Conservation (phyloP, 2,113 vertebrate genomes). For the Trematocara marginatum region DNA sequence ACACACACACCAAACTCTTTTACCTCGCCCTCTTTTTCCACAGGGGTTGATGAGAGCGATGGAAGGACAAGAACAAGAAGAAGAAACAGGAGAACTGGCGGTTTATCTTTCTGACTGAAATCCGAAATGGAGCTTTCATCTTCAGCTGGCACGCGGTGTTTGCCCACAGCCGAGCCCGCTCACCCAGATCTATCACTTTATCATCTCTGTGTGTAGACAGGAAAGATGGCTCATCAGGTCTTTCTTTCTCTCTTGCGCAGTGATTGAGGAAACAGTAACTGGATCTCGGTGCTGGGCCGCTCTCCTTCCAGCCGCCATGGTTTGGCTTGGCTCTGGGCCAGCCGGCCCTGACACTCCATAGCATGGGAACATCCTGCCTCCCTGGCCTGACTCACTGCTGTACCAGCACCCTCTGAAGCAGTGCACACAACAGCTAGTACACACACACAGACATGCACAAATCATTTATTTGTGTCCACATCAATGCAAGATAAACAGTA, state of each 20-base stretch:
- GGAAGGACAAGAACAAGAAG: not conserved
- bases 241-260: constrained; percentile 13
- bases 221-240: constrained; percentile 52
- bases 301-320: constrained; percentile 53
- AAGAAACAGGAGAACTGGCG: constrained; percentile 27
- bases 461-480: constrained; percentile 14
- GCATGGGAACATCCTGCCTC: constrained; percentile 81
- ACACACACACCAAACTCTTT: not conserved
- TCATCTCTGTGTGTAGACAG: constrained; percentile 42
- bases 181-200: constrained; percentile 43
- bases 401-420: constrained; percentile 53
- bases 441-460: not conserved
- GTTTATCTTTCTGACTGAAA: constrained; percentile 16
- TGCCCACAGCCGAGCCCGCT: not conserved
- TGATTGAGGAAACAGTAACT: constrained; percentile 71
- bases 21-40: constrained; percentile 7
- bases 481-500: constrained; percentile 16
- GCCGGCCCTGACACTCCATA: constrained; percentile 71
- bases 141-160: not conserved
- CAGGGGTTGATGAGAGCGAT: not conserved
- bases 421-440: not conserved
- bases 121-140: constrained; percentile 28
- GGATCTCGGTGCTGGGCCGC: constrained; percentile 45
- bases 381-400: not conserved
- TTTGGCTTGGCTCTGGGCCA: constrained; percentile 63